Evolutionary conservation across 1,140 invertebrate genomes (phyloP).

Genomic region (Drosophila guanche): DNA sequence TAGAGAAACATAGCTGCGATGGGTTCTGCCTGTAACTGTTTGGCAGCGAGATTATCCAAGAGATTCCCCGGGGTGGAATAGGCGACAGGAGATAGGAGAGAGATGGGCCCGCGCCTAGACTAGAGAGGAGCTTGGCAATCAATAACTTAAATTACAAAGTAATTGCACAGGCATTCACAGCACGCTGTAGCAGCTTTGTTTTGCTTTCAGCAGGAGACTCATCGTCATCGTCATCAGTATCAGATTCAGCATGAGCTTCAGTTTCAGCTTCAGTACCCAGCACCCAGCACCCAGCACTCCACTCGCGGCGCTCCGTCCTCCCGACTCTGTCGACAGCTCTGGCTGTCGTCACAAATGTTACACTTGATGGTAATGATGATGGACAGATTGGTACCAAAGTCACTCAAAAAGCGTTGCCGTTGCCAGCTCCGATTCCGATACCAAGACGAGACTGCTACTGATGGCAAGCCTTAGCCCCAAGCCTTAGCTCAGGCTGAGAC

Average conservation of each 20-base stretch:
- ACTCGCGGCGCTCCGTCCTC: slow-evolving; percentile 12
- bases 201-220: slow-evolving; percentile 31
- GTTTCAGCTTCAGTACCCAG: slow-evolving; percentile 20
- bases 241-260: slow-evolving; percentile 21
- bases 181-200: slow-evolving; percentile 65
- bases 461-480: slow-evolving; percentile 42
- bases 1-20: slow-evolving; percentile 30
- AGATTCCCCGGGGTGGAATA: slow-evolving; percentile 23
- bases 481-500: slow-evolving; percentile 14
- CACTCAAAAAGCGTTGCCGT: slow-evolving; percentile 80
- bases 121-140: slow-evolving; percentile 73
- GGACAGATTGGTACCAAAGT: slow-evolving; percentile 84
- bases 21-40: slow-evolving; percentile 76
- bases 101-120: slow-evolving; percentile 18
- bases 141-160: slow-evolving; percentile 84
- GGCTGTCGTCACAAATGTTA: slow-evolving; percentile 82
- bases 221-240: slow-evolving; percentile 31
- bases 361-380: slow-evolving; percentile 83
- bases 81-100: slow-evolving; percentile 1
- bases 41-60: slow-evolving; percentile 62
- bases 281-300: slow-evolving; percentile 39
- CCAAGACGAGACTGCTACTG: slow-evolving; percentile 30
- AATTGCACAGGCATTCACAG: slow-evolving; percentile 83
- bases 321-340: slow-evolving; percentile 56
- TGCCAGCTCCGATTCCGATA: slow-evolving; percentile 55